Base-by-base conservation (phyloP, 1,140 invertebrate species). In the Aphidius ervi region DNA sequence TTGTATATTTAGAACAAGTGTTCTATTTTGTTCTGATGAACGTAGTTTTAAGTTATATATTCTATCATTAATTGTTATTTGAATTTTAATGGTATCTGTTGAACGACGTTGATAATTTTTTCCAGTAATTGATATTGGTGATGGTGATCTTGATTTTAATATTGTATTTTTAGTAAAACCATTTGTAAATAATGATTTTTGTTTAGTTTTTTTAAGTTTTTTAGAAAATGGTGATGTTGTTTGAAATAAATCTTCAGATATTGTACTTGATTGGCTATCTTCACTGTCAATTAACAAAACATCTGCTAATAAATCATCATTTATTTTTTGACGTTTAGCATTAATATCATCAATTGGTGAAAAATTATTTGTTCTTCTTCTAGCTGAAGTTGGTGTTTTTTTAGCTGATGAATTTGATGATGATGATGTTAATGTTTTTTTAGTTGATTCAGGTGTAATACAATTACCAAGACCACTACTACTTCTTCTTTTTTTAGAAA, bases 131-230 rank as follows among this genome's bases (percentile, higher is more conserved):
- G 23, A 3, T 31, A 59, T 39, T n/a, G 70, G 70, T 0, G 72
- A 73, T 1, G 69, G 66, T 40, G 64, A 65, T 10, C 65, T 64
- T 49, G 68, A 31, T 1, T 59, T 42, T 59, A 23, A 42, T 31
- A 31, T 3, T 31, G 23, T 31, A 37, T 60, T 31, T 49, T 60
- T 71, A 6, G 64, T 70, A 23, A 77, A 69, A 8, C 74, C 74
- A 45, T 55, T 52, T 37, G 67, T 68, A 3, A 74, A 59, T 37
- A 77, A 59, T 6, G 71, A 73, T 6, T 56, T 48, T 46, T 76
- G 73, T 10, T 61, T 5, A 54, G 9, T 59, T 67, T 52, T 16
- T 65, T 46, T 53, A 65, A 37, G 3, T 39, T 46, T 20, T 41
- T 9, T 23, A 40, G 47, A 57, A 39, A 37, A 10, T 45, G 49